Evolutionary conservation across 2,888 invertebrate genomes (phyloP).

Genomic region (Dysmachus trigonus): DNA sequence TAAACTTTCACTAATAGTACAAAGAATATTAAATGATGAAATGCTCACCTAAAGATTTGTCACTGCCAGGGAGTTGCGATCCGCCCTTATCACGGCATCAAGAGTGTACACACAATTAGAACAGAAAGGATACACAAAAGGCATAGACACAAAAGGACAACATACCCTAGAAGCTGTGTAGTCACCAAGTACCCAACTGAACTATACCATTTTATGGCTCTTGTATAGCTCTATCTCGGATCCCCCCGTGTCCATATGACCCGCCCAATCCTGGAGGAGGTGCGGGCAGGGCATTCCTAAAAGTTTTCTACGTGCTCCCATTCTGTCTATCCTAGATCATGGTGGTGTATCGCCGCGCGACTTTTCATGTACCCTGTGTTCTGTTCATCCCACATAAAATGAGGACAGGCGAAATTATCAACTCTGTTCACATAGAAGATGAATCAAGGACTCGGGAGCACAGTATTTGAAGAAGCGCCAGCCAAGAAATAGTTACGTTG

Average conservation of each 20-base stretch:
- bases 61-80: neutral
- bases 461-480: constrained; percentile 25
- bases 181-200: constrained; percentile 34
- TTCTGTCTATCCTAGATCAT: constrained; percentile 18
- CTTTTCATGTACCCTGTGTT: neutral
- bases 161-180: constrained; percentile 27
- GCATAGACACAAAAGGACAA: constrained; percentile 27
- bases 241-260: constrained; percentile 11
- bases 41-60: constrained; percentile 6
- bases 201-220: constrained; percentile 27
- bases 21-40: constrained; percentile 34
- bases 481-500: constrained; percentile 14
- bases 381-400: constrained; percentile 37
- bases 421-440: constrained; percentile 42
- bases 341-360: constrained; percentile 21
- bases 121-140: constrained; percentile 14
- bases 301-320: constrained; percentile 26
- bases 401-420: constrained; percentile 47
- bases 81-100: constrained; percentile 13
- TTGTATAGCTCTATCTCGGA: constrained; percentile 24
- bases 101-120: constrained; percentile 36
- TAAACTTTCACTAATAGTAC: constrained; percentile 30
- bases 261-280: neutral
- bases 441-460: constrained; percentile 35
- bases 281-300: neutral